Conservation (phyloP, 2,113 vertebrate genomes). For the Megalops atlanticus region DNA sequence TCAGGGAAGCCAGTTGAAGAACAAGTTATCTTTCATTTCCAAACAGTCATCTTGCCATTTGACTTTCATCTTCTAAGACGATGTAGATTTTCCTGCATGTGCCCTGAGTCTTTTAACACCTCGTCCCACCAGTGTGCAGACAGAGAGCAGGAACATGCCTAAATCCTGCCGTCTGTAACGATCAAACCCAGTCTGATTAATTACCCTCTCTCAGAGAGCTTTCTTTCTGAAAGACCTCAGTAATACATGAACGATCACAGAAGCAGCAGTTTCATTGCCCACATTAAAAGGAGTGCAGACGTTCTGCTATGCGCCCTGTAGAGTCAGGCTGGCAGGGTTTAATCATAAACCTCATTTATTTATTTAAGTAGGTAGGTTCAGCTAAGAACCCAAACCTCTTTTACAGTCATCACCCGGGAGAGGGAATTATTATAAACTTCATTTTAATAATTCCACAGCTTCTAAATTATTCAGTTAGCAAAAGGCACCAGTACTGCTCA, state of each 20-base stretch:
- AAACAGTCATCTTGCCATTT: background rate
- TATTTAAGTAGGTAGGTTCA: too few species aligned
- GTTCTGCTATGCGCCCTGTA: background rate
- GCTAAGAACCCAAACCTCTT: too few species aligned
- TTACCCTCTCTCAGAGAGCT: background rate
- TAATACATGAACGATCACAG: background rate
- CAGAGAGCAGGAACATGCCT: background rate
- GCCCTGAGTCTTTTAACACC: background rate
- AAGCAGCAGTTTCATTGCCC: background rate
- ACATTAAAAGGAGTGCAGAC: background rate
- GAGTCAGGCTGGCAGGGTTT: background rate
- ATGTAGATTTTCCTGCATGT: slow-evolving; percentile 6
- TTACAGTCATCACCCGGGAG: too few species aligned
- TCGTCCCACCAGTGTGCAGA: too few species aligned
- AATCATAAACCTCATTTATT: too few species aligned
- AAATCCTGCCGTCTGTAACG: slow-evolving; percentile 6
- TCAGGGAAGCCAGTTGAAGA: too few species aligned
- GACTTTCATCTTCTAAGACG: background rate
- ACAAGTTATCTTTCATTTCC: background rate
- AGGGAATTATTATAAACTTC: too few species aligned
- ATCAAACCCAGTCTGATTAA: background rate
- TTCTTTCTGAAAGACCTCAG: background rate
- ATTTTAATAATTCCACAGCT: too few species aligned
- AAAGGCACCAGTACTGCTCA: too few species aligned
- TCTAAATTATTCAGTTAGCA: too few species aligned